phyloP scores from a whole-genome alignment of 1,140 invertebrate genomes.

The Ylistrum balloti region DNA sequence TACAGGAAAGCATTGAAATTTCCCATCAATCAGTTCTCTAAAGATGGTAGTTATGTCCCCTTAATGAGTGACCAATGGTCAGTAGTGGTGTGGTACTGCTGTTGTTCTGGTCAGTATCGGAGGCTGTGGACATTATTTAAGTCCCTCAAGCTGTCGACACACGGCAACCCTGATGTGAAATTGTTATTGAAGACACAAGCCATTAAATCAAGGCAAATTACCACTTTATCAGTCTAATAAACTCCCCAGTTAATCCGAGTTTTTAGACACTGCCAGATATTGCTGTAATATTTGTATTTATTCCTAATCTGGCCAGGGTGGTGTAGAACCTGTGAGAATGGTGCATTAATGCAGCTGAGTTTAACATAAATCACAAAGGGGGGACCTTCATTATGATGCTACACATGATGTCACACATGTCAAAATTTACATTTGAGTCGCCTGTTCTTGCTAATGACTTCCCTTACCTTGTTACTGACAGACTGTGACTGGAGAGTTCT shows the following conservation, averaged over 20 bases:
- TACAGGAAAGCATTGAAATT: not conserved
- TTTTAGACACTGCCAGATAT: not conserved
- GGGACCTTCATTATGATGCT: not conserved
- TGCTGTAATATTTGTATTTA: not conserved
- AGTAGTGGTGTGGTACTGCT: not conserved
- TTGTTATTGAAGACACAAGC: not conserved
- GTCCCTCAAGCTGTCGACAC: not conserved
- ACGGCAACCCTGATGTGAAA: not conserved
- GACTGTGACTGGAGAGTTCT: not conserved
- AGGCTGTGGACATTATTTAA: not conserved
- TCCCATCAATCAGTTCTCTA: not conserved
- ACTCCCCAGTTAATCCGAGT: not conserved
- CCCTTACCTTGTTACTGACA: not conserved
- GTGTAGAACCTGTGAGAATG: not conserved
- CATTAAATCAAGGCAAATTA: not conserved
- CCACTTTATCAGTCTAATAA: conserved; percentile 9
- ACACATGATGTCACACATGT: not conserved
- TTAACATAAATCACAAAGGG: not conserved
- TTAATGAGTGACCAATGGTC: conserved; percentile 16
- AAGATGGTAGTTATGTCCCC: conserved; percentile 25
- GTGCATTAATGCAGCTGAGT: not conserved
- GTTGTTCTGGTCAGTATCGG: not conserved
- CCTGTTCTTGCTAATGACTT: conserved; percentile 21
- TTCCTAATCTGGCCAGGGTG: not conserved
- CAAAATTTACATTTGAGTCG: conserved; percentile 5